Base-by-base conservation (phyloP, 1,140 invertebrate species). In the Drosophila nasuta region DNA sequence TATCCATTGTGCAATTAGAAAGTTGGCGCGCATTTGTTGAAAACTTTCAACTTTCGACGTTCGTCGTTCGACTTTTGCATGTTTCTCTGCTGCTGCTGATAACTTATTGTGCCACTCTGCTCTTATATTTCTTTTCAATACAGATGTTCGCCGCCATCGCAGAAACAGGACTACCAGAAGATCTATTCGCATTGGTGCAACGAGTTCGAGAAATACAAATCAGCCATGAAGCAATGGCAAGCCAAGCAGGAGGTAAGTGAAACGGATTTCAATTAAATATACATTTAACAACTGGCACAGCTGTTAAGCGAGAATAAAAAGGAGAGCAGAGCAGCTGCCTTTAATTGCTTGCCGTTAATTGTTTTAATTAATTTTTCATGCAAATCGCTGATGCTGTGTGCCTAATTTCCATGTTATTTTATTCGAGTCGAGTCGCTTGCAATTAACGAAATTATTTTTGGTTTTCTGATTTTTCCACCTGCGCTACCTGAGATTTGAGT, bases 171-270 rank as follows among this genome's bases (percentile, higher is more conserved):
- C 81, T 96, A 96, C 77, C 95, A 95, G 80, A 96, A 96, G 93
- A 95, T 96, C 68, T 96, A 96, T 88, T 96, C 95, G 38, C 95
- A 96, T 81, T 96, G 96, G 96, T 96, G 96, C 93, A 95, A 96
- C 82, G 95, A 96, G 93, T 96, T 96, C 91, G 95, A 96, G 92
- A 96, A 96, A 93, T 96, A 96, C 93, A 96, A 96, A 93, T 94
- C 93, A 79, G 95, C 95, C 38, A 96, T 96, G 95, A 96, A 96
- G 85, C 94, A 94, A 51, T 96, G 96, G 96, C 95, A 96, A 91
- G 94, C 94, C 63, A 94, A 95, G 81, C 95, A 96, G 94, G 94
- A 95, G 93, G 96, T 96, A 93, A 94, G 94, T 91, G 56, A 3
- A 51, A 49, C 3, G 4, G 30, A 20, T 38, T 10, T 2, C 67